Percentiles rank a stretch among this genome's conserved stretches.
phyloP scores from a whole-genome alignment of 2,113 vertebrate species.

The Odobenus rosmarus region DNA sequence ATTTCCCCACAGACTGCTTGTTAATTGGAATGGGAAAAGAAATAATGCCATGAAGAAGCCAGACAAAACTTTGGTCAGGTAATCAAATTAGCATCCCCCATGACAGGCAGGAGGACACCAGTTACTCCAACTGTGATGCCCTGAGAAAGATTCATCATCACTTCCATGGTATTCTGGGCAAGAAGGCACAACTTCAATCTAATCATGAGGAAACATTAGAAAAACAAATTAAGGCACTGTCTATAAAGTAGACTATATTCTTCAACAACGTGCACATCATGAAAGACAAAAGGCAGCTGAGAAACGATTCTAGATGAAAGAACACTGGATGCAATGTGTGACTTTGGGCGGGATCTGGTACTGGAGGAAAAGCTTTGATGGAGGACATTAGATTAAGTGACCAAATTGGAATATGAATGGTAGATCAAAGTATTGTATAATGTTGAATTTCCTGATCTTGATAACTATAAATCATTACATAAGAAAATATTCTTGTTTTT shows the following conservation, averaged over 20 bases:
- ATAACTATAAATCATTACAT: not conserved
- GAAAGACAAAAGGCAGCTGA: not conserved
- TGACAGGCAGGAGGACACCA: not conserved
- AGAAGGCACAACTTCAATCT: not conserved
- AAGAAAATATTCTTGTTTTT: conserved; percentile 11
- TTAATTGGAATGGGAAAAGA: not conserved
- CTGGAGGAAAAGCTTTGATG: not conserved
- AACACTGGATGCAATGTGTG: rapidly evolving
- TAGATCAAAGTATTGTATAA: not conserved
- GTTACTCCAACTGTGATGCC: not conserved
- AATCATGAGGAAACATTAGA: not conserved
- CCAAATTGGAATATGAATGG: not conserved
- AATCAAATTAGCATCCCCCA: not conserved
- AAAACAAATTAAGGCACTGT: not conserved
- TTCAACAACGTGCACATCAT: not conserved
- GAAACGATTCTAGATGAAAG: not conserved
- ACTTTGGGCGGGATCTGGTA: not conserved
- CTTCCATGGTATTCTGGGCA: not conserved
- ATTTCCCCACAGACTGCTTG: not conserved
- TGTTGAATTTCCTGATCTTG: not conserved
- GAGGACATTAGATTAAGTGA: not conserved
- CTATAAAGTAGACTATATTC: not conserved
- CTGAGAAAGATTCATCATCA: not conserved
- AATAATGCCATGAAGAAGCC: not conserved
- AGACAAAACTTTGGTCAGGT: not conserved